phyloP scores from a whole-genome alignment of 2,888 invertebrate genomes.

The Pollenia amentaria region DNA sequence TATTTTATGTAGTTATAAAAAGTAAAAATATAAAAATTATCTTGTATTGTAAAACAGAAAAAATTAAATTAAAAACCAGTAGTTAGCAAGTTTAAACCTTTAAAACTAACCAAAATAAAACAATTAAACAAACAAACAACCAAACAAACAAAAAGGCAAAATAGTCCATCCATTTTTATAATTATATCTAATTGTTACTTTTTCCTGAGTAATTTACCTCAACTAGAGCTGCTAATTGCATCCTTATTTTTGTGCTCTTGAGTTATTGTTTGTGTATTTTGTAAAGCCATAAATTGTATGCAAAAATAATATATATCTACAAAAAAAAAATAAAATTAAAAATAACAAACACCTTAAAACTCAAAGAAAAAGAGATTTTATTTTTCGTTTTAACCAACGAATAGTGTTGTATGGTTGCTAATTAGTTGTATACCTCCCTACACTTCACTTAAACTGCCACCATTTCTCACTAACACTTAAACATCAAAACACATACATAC shows the following conservation, averaged over 20 bases:
- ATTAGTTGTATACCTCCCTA: constrained; percentile 48
- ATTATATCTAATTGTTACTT: constrained; percentile 42
- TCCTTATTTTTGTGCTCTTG: constrained; percentile 36
- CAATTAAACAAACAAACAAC: constrained; percentile 24
- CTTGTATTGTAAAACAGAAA: not conserved
- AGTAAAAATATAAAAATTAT: not conserved
- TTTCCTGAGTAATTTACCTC: constrained; percentile 50
- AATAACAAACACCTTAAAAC: constrained; percentile 1
- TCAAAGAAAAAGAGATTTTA: constrained; percentile 18
- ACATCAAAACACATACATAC: constrained; percentile 12
- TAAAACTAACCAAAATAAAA: constrained; percentile 17
- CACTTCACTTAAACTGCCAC: constrained; percentile 12
- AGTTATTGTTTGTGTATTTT: constrained; percentile 50
- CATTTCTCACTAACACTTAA: not conserved
- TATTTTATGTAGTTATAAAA: constrained; percentile 14
- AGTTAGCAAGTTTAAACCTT: constrained; percentile 36
- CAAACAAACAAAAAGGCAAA: constrained; percentile 44
- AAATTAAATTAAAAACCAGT: constrained; percentile 23
- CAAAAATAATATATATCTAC: constrained; percentile 13
- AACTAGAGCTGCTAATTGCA: constrained; percentile 51
- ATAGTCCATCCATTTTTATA: constrained; percentile 65
- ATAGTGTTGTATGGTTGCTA: constrained; percentile 63
- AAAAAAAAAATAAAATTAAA: not conserved
- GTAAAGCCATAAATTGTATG: constrained; percentile 25
- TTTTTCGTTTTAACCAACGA: constrained; percentile 33